phyloP scores from a whole-genome alignment of 1,140 invertebrate genomes.

The Pemphigus obesinymphae region DNA sequence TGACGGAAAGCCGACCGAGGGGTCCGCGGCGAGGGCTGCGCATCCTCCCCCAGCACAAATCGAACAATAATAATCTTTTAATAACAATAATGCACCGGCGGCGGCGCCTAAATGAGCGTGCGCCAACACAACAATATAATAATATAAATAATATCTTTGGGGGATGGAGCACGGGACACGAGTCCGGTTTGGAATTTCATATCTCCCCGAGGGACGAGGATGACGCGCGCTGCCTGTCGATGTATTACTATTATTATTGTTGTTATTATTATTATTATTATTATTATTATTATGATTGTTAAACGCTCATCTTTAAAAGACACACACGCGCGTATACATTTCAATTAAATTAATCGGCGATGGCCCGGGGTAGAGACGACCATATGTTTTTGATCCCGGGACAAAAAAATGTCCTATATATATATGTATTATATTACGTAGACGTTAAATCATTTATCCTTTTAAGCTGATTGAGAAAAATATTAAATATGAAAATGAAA shows the following conservation, averaged over 20 bases:
- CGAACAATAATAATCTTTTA: constrained; percentile 40
- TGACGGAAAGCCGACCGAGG: background rate
- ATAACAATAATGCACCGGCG: constrained; percentile 41
- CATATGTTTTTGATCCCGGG: too few relatives aligned
- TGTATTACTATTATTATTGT: too few relatives aligned
- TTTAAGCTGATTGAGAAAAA: background rate
- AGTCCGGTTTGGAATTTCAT: constrained; percentile 28
- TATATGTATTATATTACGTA: too few relatives aligned
- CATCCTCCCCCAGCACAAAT: constrained; percentile 25
- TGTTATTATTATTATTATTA: too few relatives aligned
- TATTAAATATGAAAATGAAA: too few relatives aligned
- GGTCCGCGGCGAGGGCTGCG: background rate
- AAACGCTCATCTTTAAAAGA: background rate
- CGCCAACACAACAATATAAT: constrained; percentile 3
- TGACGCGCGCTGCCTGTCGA: background rate
- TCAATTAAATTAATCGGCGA: constrained; percentile 10
- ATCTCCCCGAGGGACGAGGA: constrained; percentile 2
- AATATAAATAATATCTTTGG: background rate
- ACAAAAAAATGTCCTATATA: too few relatives aligned
- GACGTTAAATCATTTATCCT: too few relatives aligned
- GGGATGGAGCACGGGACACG: background rate
- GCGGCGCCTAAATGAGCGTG: constrained; percentile 15
- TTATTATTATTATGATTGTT: background rate
- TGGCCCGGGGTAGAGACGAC: background rate
- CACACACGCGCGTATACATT: background rate